phyloP scores from a whole-genome alignment of 2,888 invertebrate species.

The Agrypnus murinus region DNA sequence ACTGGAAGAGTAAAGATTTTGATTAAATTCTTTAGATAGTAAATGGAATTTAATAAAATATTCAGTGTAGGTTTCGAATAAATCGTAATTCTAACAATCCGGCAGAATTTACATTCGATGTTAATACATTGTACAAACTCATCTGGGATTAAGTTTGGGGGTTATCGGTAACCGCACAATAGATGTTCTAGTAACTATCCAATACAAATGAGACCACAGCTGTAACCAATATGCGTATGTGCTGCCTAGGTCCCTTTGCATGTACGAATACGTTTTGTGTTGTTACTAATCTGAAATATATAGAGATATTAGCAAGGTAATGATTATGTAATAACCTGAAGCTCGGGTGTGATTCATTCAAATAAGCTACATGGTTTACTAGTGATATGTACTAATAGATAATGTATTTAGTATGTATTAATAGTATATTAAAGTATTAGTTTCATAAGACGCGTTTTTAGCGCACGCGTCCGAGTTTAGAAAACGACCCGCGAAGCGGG shows the following conservation, averaged over 20 bases:
- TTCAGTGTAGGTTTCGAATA: too few species aligned
- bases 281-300: constrained; percentile 14
- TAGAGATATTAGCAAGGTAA: neutral
- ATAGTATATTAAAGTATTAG: too few species aligned
- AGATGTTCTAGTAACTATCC: constrained; percentile 38
- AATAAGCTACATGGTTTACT: constrained; percentile 12
- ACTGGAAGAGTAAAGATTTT: too few species aligned
- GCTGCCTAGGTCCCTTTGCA: neutral
- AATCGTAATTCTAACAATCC: too few species aligned
- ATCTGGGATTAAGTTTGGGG: constrained; percentile 4
- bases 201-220: constrained; percentile 47
- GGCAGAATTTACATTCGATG: constrained; percentile 5
- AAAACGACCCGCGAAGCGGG: too few species aligned
- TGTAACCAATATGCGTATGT: constrained; percentile 66
- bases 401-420: too few species aligned
- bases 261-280: constrained; percentile 4
- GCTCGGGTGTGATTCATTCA: neutral
- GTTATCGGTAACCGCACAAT: constrained; percentile 31
- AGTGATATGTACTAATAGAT: too few species aligned
- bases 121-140: constrained; percentile 31
- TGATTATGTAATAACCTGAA: constrained; percentile 10
- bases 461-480: too few species aligned
- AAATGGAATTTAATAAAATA: too few species aligned
- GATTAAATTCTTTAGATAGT: too few species aligned
- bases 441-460: too few species aligned